phyloP scores from a whole-genome alignment of 2,113 vertebrate genomes.

The Prionailurus viverrinus region DNA sequence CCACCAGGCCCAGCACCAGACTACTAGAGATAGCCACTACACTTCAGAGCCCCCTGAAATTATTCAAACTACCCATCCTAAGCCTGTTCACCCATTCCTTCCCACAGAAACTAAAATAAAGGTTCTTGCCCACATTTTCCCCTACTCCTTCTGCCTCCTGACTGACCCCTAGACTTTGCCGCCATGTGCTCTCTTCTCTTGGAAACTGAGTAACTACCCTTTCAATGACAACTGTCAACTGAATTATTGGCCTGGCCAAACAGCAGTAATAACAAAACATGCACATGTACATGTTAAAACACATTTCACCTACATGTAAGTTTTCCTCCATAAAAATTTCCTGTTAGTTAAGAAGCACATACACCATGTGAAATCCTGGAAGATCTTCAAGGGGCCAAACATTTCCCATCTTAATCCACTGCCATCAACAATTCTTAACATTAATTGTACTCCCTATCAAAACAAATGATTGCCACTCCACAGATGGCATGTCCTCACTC shows the following conservation, averaged over 20 bases:
- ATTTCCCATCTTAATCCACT: not conserved
- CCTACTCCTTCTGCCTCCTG: no score
- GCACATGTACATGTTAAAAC: not conserved
- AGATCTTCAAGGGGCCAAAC: not conserved
- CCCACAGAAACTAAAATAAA: not conserved
- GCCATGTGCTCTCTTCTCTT: not conserved
- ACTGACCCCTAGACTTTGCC: no score
- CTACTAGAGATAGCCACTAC: not conserved
- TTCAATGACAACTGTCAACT: not conserved
- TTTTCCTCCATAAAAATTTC: not conserved
- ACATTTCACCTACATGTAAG: not conserved
- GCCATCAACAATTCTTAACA: not conserved
- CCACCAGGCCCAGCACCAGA: not conserved
- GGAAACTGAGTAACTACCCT: not conserved
- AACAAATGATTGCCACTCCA: not conserved
- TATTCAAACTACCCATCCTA: not conserved
- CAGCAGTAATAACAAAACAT: not conserved
- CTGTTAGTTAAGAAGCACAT: not conserved
- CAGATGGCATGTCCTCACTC: not conserved
- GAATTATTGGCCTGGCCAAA: not conserved
- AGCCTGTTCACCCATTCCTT: not conserved
- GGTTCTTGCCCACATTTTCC: not conserved
- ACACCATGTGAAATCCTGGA: not conserved
- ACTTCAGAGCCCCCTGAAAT: not conserved
- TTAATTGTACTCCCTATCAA: not conserved